Evolutionary conservation across 2,113 vertebrate genomes (phyloP).

Genomic region (Rostratula benghalensis): DNA sequence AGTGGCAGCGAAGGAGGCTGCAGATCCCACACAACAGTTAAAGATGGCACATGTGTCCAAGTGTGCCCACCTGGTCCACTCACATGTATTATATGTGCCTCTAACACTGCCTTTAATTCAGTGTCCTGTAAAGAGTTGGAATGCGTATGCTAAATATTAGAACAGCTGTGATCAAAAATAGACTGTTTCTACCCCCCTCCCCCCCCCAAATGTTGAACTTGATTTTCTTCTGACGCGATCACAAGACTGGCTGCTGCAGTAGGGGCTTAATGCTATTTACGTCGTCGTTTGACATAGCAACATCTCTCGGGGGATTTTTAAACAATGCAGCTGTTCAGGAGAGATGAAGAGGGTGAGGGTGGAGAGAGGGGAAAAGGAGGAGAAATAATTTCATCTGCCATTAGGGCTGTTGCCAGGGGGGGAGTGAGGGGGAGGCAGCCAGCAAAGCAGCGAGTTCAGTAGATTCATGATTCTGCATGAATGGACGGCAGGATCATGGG

Average conservation of each 20-base stretch:
- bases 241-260: conserved; percentile 63
- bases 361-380: background rate
- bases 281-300: conserved; percentile 67
- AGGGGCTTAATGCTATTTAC: conserved; percentile 71
- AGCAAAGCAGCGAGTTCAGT: background rate
- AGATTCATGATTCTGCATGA: conserved; percentile 71
- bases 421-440: background rate
- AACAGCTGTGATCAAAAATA: conserved; percentile 64
- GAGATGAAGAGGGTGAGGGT: conserved; percentile 43
- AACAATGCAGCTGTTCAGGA: conserved; percentile 69
- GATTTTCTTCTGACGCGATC: conserved; percentile 69
- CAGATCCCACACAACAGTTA: background rate
- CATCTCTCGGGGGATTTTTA: conserved; percentile 66
- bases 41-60: background rate
- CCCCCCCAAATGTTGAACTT: conserved; percentile 41
- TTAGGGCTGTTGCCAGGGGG: background rate
- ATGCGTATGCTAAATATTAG: conserved; percentile 36
- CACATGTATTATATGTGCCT: background rate
- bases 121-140: background rate
- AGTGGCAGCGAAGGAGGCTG: background rate
- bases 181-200: background rate
- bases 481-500: conserved; percentile 59
- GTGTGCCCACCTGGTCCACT: background rate
- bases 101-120: background rate
- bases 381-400: conserved; percentile 36